Evolutionary conservation across 1,140 invertebrate genomes (phyloP).

Genomic region (Hestina assimilis): DNA sequence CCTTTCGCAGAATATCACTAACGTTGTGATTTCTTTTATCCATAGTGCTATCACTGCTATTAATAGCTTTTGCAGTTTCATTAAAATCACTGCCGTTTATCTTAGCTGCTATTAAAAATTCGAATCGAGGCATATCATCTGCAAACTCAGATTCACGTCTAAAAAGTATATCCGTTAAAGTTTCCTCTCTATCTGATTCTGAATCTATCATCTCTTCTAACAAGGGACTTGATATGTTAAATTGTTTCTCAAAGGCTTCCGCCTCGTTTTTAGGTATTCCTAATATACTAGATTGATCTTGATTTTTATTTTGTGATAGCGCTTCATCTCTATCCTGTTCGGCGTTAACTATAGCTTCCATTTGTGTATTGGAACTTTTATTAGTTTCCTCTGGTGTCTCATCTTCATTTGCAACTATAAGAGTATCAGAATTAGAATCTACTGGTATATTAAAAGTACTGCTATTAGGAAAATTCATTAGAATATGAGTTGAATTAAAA

Average conservation of each 20-base stretch:
- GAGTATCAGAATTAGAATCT: conserved; percentile 63
- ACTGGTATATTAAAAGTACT: conserved; percentile 60
- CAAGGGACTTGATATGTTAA: conserved; percentile 67
- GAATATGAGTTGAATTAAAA: conserved; percentile 47
- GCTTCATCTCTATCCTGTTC: conserved; percentile 64
- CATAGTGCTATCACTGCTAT: conserved; percentile 44
- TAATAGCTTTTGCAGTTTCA: conserved; percentile 33
- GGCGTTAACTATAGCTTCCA: conserved; percentile 59
- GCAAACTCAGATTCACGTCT: conserved; percentile 54
- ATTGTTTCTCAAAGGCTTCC: conserved; percentile 54
- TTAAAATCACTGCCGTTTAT: conserved; percentile 51
- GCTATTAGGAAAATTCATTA: conserved; percentile 48
- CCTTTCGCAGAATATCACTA: conserved; percentile 60
- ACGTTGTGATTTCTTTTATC: conserved; percentile 45
- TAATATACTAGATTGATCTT: conserved; percentile 45
- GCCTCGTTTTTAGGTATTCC: conserved; percentile 51
- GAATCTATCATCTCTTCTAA: conserved; percentile 69
- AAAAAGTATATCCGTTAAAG: conserved; percentile 64
- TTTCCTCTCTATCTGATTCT: conserved; percentile 65
- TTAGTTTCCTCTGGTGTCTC: conserved; percentile 55
- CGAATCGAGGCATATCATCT: conserved; percentile 50
- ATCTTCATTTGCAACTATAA: conserved; percentile 59
- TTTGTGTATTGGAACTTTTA: conserved; percentile 50
- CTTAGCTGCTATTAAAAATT: conserved; percentile 60
- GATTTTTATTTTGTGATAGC: conserved; percentile 51